Conservation (phyloP, 2,113 vertebrate genomes). For the Hippocampus guttulatus region DNA sequence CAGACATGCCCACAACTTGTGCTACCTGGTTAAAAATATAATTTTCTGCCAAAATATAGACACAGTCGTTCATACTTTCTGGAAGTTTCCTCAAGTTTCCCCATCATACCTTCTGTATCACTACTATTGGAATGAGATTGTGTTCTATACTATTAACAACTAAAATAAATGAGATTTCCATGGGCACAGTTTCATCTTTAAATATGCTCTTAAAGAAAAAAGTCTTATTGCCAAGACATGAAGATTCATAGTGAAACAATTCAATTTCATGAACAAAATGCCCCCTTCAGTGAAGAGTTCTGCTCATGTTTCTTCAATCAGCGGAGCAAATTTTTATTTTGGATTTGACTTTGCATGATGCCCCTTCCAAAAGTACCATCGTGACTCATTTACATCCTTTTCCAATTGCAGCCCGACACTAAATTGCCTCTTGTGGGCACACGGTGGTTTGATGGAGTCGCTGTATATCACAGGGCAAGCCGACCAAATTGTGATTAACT, state of each 20-base stretch:
- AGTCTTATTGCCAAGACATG: not conserved
- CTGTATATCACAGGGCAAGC: conserved; percentile 16
- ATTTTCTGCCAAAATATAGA: no score
- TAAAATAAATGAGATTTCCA: not conserved
- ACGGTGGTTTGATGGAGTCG: conserved; percentile 33
- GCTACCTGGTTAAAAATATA: no score
- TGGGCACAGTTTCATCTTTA: not conserved
- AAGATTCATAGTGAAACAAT: conserved; percentile 35
- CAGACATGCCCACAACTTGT: no score
- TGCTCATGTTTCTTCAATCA: conserved; percentile 48
- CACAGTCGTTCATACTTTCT: no score
- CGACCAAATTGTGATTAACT: conserved; percentile 39
- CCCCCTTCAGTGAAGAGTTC: conserved; percentile 30
- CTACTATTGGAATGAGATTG: not conserved
- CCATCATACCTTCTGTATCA: no score
- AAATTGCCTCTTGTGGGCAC: conserved; percentile 35
- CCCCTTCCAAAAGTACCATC: conserved; percentile 28
- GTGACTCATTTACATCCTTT: conserved; percentile 37
- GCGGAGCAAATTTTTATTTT: conserved; percentile 50
- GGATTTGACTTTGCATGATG: conserved; percentile 28
- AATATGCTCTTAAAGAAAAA: not conserved
- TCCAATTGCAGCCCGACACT: conserved; percentile 46
- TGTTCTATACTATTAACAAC: not conserved
- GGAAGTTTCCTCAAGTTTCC: no score
- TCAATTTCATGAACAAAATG: conserved; percentile 46